Conservation (phyloP, 2,113 vertebrate genomes). For the Pteropus alecto region DNA sequence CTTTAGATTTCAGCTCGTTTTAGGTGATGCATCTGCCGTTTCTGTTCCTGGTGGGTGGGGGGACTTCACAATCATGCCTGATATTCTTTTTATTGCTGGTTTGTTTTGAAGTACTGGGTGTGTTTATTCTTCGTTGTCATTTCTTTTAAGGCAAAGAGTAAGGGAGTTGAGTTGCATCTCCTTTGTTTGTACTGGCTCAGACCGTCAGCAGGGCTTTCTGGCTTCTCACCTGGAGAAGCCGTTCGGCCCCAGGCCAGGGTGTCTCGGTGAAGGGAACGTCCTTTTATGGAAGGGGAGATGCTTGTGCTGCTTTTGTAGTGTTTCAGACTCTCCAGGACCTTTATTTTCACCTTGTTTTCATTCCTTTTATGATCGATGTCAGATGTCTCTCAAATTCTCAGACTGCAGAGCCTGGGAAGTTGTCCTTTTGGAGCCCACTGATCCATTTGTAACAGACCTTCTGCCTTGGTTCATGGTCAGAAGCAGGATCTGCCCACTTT, state of each 20-base stretch:
- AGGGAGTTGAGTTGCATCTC: background rate
- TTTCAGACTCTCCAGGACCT: background rate
- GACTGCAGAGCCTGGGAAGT: background rate
- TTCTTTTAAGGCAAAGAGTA: background rate
- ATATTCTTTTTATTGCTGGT: background rate
- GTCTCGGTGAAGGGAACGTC: background rate
- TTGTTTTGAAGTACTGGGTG: background rate
- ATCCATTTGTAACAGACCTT: background rate
- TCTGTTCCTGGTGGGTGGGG: background rate
- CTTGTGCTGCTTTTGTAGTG: background rate
- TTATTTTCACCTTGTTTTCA: background rate
- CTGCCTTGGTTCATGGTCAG: background rate
- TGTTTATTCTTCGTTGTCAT: background rate
- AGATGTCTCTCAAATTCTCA: background rate
- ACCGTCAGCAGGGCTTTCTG: background rate
- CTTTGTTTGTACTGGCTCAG: background rate
- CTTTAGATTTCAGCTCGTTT: background rate
- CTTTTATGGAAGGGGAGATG: background rate
- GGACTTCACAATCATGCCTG: background rate
- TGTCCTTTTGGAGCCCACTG: background rate
- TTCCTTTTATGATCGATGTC: background rate
- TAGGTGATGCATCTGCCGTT: background rate
- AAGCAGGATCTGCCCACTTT: background rate
- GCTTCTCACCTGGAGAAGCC: background rate
- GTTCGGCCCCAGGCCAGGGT: background rate